Evolutionary conservation across 2,113 vertebrate species (phyloP).

Genomic region (Melierax canorus): DNA sequence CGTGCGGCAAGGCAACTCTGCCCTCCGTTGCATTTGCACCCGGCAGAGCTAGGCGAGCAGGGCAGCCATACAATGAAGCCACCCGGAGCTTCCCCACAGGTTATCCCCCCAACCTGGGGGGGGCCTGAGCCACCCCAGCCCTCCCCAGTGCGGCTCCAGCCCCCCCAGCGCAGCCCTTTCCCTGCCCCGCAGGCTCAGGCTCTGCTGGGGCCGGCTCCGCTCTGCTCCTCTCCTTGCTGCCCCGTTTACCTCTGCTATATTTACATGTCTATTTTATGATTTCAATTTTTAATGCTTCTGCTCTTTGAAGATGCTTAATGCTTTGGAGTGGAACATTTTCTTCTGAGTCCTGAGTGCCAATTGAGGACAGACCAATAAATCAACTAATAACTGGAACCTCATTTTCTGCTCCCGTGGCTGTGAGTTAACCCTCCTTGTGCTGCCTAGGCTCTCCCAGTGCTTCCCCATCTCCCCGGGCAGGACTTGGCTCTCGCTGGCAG

Average conservation of each 20-base stretch:
- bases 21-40: too few relatives aligned
- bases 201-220: neutral
- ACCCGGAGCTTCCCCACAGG: neutral
- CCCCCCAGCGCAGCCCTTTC: neutral
- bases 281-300: constrained; percentile 85
- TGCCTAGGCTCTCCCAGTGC: neutral
- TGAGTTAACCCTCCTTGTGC: constrained; percentile 61
- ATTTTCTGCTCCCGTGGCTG: constrained; percentile 69
- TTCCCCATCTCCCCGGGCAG: neutral
- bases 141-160: neutral
- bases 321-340: constrained; percentile 82
- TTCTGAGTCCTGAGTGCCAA: constrained; percentile 75
- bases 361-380: constrained; percentile 81
- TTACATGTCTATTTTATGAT: constrained; percentile 81
- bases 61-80: neutral
- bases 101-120: neutral
- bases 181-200: neutral
- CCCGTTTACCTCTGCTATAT: constrained; percentile 72
- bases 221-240: neutral
- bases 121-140: neutral
- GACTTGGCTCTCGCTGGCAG: neutral
- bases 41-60: fast-evolving
- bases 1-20: neutral
- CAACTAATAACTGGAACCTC: constrained; percentile 80
- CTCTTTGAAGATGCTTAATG: constrained; percentile 83